A percentile compares a stretch with the other conserved stretches of the same genome.
These are phyloP conservation scores for Coregonus clupeaformis DNA, from an alignment of 2,113 vertebrate genomes.

Conservation along the genomic window DNA sequence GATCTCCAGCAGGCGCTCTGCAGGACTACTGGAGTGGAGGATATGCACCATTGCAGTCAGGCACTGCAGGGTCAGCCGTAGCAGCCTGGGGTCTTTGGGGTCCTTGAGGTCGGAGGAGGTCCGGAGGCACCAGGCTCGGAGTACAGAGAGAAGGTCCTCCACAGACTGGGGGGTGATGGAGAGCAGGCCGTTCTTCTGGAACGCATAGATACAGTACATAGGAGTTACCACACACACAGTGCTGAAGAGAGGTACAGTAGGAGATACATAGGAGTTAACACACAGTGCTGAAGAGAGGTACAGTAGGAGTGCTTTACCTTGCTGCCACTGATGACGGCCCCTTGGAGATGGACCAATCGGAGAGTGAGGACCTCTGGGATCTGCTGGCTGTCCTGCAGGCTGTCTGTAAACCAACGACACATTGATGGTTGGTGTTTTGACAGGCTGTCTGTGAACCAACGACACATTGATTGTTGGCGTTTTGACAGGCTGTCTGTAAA, in stretches of 20 bases:
- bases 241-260: no score
- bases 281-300: no score
- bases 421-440: no score
- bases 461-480: no score
- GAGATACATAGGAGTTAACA: no score
- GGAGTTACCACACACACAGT: neutral
- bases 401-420: conserved; percentile 65
- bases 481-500: no score
- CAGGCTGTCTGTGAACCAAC: neutral
- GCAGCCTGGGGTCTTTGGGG: conserved; percentile 49
- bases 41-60: conserved; percentile 85
- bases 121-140: conserved; percentile 71
- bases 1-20: conserved; percentile 80
- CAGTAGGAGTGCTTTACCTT: conserved; percentile 72
- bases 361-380: conserved; percentile 79
- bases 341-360: conserved; percentile 85
- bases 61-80: conserved; percentile 71
- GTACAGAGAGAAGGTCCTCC: conserved; percentile 81
- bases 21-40: conserved; percentile 82
- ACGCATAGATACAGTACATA: conserved; percentile 1
- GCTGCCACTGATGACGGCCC: conserved; percentile 84
- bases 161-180: conserved; percentile 77
- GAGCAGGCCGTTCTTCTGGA: conserved; percentile 85
- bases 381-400: conserved; percentile 71
- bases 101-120: conserved; percentile 36